Conservation (phyloP, 1,140 invertebrate genomes). For the Meloidogyne chitwoodi region DNA sequence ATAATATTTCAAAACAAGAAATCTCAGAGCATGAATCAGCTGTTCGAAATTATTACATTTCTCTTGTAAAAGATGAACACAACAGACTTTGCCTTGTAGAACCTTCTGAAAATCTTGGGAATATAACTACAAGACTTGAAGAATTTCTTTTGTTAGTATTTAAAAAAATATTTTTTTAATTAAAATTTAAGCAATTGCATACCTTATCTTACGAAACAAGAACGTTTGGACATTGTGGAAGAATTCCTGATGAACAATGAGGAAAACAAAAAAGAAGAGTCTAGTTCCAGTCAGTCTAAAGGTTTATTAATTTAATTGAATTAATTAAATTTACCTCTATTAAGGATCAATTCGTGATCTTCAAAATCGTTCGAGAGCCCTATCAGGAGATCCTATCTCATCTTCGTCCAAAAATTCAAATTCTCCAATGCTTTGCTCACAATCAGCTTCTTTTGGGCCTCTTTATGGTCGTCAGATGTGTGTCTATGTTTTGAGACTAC, state of each 20-base stretch:
- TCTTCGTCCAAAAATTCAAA: neutral
- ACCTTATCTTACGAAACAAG: slow-evolving; percentile 15
- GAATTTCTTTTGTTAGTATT: slow-evolving; percentile 14
- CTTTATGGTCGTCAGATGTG: slow-evolving; percentile 28
- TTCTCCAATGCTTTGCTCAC: neutral
- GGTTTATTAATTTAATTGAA: neutral
- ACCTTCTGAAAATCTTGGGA: slow-evolving; percentile 26
- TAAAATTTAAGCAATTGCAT: slow-evolving; percentile 20
- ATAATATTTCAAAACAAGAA: neutral
- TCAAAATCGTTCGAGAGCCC: neutral
- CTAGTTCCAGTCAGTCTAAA: neutral
- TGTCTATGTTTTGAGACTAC: slow-evolving; percentile 27
- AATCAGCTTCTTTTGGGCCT: neutral
- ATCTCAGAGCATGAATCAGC: neutral
- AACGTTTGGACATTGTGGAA: slow-evolving; percentile 11
- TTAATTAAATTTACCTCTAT: neutral
- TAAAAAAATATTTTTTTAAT: neutral
- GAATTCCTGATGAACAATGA: neutral
- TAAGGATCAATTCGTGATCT: neutral
- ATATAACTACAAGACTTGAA: slow-evolving; percentile 17
- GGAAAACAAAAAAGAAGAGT: neutral
- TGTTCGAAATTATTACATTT: slow-evolving; percentile 31
- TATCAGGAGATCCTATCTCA: neutral
- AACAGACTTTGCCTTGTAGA: slow-evolving; percentile 32
- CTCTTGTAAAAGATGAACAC: slow-evolving; percentile 28